phyloP scores from a whole-genome alignment of 2,888 invertebrate species.

The Tipula lateralis region DNA sequence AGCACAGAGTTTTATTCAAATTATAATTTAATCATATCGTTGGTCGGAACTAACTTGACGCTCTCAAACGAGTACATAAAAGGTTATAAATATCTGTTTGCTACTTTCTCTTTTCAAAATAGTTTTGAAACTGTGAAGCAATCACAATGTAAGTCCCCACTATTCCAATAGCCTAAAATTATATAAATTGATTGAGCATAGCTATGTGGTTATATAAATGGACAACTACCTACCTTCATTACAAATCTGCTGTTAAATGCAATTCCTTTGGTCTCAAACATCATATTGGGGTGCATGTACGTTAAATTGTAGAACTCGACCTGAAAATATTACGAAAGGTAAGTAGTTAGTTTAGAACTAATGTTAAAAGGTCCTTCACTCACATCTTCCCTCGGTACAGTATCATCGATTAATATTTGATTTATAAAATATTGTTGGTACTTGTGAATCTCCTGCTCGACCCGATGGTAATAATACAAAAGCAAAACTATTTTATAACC shows the following conservation, averaged over 20 bases:
- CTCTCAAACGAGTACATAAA: too few relatives aligned
- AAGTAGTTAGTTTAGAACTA: too few relatives aligned
- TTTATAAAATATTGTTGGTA: not conserved
- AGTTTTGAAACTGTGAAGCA: not conserved
- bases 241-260: not conserved
- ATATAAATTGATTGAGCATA: not conserved
- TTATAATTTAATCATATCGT: too few relatives aligned
- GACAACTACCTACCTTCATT: not conserved
- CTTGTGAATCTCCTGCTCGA: not conserved
- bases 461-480: too few relatives aligned
- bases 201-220: not conserved
- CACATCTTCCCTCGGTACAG: not conserved
- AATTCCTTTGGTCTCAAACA: not conserved
- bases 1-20: too few relatives aligned
- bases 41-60: too few relatives aligned
- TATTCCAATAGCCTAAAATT: not conserved
- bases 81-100: not conserved
- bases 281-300: too few relatives aligned
- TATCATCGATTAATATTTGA: not conserved
- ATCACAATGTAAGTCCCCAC: not conserved
- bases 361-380: not conserved
- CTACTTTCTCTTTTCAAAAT: not conserved
- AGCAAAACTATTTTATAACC: not conserved
- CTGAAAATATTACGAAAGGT: too few relatives aligned
- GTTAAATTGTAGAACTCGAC: too few relatives aligned